Percentiles rank a stretch among this genome's conserved stretches.
phyloP scores from a whole-genome alignment of 2,888 invertebrate species.

The Dasysyrphus tricinctus region DNA sequence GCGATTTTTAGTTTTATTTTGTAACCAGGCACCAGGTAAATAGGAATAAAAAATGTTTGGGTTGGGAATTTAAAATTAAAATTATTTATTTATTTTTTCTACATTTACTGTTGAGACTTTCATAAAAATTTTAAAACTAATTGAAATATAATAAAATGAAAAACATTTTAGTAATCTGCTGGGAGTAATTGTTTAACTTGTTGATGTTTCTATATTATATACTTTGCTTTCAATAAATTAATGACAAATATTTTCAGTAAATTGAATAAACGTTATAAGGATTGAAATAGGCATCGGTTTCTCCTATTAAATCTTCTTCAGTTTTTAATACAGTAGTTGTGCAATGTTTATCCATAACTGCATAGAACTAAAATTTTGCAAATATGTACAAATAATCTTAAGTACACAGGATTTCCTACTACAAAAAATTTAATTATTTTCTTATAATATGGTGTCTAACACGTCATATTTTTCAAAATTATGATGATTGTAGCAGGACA shows the following conservation, averaged over 20 bases:
- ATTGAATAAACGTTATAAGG: too few species aligned
- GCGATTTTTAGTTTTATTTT: slow-evolving; percentile 29
- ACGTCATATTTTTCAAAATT: too few species aligned
- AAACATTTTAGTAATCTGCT: background rate
- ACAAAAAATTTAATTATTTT: too few species aligned
- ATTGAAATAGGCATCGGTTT: too few species aligned
- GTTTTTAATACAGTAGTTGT: too few species aligned
- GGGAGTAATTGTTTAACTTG: background rate
- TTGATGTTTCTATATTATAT: background rate
- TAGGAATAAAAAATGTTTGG: slow-evolving; percentile 63
- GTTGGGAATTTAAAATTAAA: slow-evolving; percentile 51
- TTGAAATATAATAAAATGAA: background rate
- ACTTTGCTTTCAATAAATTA: background rate
- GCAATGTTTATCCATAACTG: too few species aligned
- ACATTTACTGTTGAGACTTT: background rate
- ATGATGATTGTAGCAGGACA: too few species aligned
- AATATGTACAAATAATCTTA: too few species aligned
- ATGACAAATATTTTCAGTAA: background rate
- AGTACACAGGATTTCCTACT: too few species aligned
- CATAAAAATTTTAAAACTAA: background rate
- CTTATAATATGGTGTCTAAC: too few species aligned
- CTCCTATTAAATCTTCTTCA: too few species aligned
- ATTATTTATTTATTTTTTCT: background rate
- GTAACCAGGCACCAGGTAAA: slow-evolving; percentile 65
- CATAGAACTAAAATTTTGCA: too few species aligned